Conservation (phyloP, 2,888 invertebrate species). For the Osmoderma eremita region DNA sequence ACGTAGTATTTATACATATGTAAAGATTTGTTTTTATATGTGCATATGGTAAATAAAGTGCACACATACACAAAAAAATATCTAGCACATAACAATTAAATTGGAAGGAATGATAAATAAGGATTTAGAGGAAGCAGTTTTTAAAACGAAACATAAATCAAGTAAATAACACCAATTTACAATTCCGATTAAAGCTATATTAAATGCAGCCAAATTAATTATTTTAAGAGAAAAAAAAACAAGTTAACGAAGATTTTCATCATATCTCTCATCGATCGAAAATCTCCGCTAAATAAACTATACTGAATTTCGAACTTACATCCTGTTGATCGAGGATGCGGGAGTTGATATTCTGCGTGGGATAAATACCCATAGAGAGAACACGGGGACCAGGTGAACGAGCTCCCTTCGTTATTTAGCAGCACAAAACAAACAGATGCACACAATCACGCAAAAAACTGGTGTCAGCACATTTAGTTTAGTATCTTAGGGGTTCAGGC, state of each 20-base stretch:
- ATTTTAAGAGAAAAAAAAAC: not conserved
- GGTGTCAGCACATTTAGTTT: conserved; percentile 13
- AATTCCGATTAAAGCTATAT: conserved; percentile 10
- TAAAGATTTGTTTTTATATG: no score
- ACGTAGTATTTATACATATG: no score
- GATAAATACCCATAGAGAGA: conserved; percentile 90
- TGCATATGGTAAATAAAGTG: no score
- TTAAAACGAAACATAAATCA: not conserved
- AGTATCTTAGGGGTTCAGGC: not conserved
- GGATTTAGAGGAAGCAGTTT: not conserved
- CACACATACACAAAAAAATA: no score
- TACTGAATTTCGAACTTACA: conserved; percentile 74
- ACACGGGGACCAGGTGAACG: conserved; percentile 92
- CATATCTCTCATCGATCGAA: not conserved
- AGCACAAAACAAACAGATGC: conserved; percentile 64
- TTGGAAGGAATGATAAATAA: no score
- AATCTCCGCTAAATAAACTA: conserved; percentile 20
- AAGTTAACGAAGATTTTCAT: not conserved
- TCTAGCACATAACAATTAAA: no score
- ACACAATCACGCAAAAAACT: conserved; percentile 66
- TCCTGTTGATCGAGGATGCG: conserved; percentile 87
- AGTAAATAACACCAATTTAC: conserved; percentile 9
- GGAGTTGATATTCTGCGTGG: conserved; percentile 88
- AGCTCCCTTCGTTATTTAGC: conserved; percentile 76
- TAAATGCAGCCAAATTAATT: conserved; percentile 12